Evolutionary conservation across 1,140 invertebrate genomes (phyloP).

Genomic region (Tetramorium simillimum): DNA sequence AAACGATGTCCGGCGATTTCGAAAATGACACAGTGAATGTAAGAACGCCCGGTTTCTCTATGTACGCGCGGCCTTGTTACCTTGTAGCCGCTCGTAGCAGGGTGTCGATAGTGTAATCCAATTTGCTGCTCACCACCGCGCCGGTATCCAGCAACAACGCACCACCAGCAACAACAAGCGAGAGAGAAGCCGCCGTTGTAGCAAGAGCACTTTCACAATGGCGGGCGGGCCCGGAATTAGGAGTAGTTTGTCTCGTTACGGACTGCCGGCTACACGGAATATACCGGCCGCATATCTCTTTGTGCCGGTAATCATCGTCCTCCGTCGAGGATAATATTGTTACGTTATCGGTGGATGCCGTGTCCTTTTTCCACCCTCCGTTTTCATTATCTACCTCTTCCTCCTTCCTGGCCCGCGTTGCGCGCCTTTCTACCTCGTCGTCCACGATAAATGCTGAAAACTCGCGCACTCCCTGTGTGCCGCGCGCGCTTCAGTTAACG

Average conservation of each 20-base stretch:
- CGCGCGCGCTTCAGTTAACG: slow-evolving; percentile 27
- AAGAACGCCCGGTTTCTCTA: slow-evolving; percentile 52
- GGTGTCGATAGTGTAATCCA: slow-evolving; percentile 76
- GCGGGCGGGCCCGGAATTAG: slow-evolving; percentile 62
- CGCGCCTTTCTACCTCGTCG: slow-evolving; percentile 3
- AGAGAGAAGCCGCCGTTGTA: slow-evolving; percentile 39
- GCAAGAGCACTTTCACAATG: slow-evolving; percentile 63
- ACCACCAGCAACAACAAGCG: slow-evolving; percentile 59
- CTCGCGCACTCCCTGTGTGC: slow-evolving; percentile 23
- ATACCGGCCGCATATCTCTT: slow-evolving; percentile 57
- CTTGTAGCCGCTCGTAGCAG: slow-evolving; percentile 24
- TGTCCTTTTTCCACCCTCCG: slow-evolving; percentile 46
- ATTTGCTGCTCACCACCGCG: slow-evolving; percentile 70
- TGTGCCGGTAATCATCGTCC: slow-evolving; percentile 64
- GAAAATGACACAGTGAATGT: slow-evolving; percentile 60
- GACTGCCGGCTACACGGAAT: slow-evolving; percentile 38
- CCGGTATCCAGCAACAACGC: slow-evolving; percentile 59
- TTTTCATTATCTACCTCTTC: slow-evolving; percentile 18
- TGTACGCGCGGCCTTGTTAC: slow-evolving; percentile 59
- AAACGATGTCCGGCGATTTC: slow-evolving; percentile 31
- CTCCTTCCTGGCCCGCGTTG: background rate
- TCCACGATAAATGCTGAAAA: slow-evolving; percentile 49
- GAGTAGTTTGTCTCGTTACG: slow-evolving; percentile 75
- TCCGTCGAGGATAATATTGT: slow-evolving; percentile 61
- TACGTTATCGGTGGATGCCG: slow-evolving; percentile 53